Base-by-base conservation (phyloP, 2,797 vertebrate genomes). In the Sebastes aleutianus region DNA sequence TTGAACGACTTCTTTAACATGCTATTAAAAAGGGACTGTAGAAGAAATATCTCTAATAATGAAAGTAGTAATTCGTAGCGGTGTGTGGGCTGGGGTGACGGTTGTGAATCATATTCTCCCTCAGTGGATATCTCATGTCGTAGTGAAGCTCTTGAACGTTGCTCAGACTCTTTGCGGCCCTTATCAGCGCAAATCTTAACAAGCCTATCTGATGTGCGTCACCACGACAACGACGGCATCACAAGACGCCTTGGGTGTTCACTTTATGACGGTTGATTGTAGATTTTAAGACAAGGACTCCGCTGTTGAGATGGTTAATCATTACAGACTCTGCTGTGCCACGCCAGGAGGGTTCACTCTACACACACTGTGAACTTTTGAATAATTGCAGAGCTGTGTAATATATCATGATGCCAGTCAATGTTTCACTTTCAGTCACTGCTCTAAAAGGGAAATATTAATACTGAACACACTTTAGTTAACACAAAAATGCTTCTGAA, bases 161-260 rank as follows among this genome's bases (percentile, higher is more conserved):
- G 80, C 56, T 20, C 64, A 57, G 31, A 56, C 62, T 31, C 64
- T 70, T 59, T 39, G 13, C 10, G 1, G 32, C n/a, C 7, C 66
- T 90, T 92, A 91, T 91, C 87, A 87, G 77, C 27, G 62, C 14
- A 13, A 34, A 39, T 71, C 80, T 83, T 83, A 86, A 89, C 80
- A 86, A 76, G 47, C 67, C 34, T 76, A 71, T 81, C 82, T 80
- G 65, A 70, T 75, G 66, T 91, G 89, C 87, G 91, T 94, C 93
- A 93, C 61, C 20, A 7, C 31, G 3, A 62, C 69, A 62, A 31
- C 20, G 36, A 68, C 39, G 34, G 31, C 75, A 78, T 87, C 84
- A 87, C n/a, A 86, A 82, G 91, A 88, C 14, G 9, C 66, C 85
- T 85, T 63, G 59, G 74, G 75, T 70, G 78, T 80, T 90, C 74